Evolutionary conservation across 2,113 vertebrate species (phyloP), one percentile per base, ranked within the genome.

Genomic region (Nerophis ophidion): DNA sequence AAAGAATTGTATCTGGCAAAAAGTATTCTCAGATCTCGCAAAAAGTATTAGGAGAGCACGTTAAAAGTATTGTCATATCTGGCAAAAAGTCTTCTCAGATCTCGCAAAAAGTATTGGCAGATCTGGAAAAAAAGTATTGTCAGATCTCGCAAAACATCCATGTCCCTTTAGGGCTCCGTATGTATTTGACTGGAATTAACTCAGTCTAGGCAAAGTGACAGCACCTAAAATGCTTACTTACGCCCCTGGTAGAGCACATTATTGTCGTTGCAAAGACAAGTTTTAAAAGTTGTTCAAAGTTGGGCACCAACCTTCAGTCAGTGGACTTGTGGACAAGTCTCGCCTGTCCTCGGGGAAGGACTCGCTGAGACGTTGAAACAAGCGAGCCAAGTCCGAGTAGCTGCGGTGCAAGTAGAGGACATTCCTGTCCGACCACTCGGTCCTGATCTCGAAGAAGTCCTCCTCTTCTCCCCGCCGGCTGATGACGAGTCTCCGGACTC

Each of bases 351-450:
- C 94, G 0, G 95, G 94, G 58, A 97, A 97, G 50, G 92, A 93
- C 71, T 96, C 93, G 40, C 90, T 77, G 33, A 97, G 91, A 40
- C 92, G 91, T 74, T 88, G 91, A 40, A 93, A 91, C 54, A 97
- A 90, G 63, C 93, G 90, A 4, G 92, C 92, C 67, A 97, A 84
- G 72, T 97, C 95, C 0, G 94, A 92, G 65, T 93, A 92, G 86
- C 96, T 98, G 74, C 96, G 87, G 73, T 97, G 93, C 74, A 98
- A 81, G 81, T 98, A 98, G 56, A 98, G 84, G 51, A 98, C 88
- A 83, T 94, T 98, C 87, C 96, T 88, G 87, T 98, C 95, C 6
- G 96, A 98, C 96, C 96, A 98, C 89, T 98, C 96, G 0, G 94
- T 95, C 84, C 96, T 78, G 79, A 97, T 94, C 89, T 98, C 94